Evolutionary conservation across 1,140 invertebrate genomes (phyloP).

Genomic region (Heliconius eleuchia): DNA sequence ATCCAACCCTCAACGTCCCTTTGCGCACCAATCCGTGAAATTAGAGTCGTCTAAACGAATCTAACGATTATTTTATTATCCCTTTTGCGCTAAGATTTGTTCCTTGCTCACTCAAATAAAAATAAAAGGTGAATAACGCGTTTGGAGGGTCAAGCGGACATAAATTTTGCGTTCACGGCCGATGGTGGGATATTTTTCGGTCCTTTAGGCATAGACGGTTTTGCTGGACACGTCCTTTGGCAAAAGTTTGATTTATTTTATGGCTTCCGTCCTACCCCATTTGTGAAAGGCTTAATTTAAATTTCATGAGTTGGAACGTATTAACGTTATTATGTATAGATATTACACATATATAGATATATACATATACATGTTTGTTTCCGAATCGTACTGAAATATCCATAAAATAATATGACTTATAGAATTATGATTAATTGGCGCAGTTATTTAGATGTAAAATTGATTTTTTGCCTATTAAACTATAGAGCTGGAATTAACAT

Average conservation of each 20-base stretch:
- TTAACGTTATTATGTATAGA: neutral
- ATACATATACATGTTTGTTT: neutral
- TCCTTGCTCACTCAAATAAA: conserved; percentile 81
- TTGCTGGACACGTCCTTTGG: conserved; percentile 28
- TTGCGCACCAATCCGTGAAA: conserved; percentile 78
- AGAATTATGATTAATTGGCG: too few relatives aligned
- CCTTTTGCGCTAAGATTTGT: conserved; percentile 81
- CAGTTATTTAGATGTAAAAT: too few relatives aligned
- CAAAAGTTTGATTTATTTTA: conserved; percentile 33
- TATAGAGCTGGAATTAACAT: too few relatives aligned
- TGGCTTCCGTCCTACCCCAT: neutral
- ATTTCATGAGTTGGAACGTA: neutral
- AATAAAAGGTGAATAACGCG: conserved; percentile 80
- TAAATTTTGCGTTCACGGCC: conserved; percentile 74
- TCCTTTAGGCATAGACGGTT: conserved; percentile 54
- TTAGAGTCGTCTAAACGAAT: conserved; percentile 80
- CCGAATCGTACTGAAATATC: too few relatives aligned
- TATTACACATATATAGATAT: neutral
- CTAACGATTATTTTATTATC: conserved; percentile 82
- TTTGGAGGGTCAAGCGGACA: conserved; percentile 72
- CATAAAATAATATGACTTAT: too few relatives aligned
- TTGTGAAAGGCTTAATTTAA: conserved; percentile 16
- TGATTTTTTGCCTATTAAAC: too few relatives aligned
- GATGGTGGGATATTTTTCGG: conserved; percentile 70
- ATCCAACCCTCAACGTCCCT: conserved; percentile 67